Conservation (phyloP, 2,888 invertebrate genomes). For the Tenthredo distinguenda region DNA sequence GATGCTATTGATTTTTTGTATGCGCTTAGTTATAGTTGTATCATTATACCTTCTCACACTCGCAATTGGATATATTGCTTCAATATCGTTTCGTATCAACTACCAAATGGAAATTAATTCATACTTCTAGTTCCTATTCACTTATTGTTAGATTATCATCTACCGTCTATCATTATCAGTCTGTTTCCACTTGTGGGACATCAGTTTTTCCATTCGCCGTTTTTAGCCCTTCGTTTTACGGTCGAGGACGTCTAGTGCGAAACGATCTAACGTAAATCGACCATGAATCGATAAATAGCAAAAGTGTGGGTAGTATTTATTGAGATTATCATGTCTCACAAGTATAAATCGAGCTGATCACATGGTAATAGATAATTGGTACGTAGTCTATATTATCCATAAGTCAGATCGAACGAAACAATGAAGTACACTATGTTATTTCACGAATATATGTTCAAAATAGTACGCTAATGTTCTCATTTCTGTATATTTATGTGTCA, state of each 20-base stretch:
- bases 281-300: not conserved
- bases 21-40: not conserved
- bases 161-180: not conserved
- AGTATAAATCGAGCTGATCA: not conserved
- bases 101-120: constrained; percentile 16
- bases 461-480: not conserved
- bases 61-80: not conserved
- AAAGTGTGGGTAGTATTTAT: not conserved
- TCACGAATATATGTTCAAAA: not conserved
- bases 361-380: not conserved
- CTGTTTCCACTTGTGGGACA: not conserved
- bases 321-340: not conserved
- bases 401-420: not conserved
- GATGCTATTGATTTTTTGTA: not conserved
- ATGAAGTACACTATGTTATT: not conserved
- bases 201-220: not conserved
- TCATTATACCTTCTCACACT: not conserved
- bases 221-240: not conserved
- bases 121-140: not conserved
- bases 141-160: not conserved
- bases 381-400: not conserved
- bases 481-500: constrained; percentile 3
- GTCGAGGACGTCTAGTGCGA: not conserved
- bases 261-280: not conserved
- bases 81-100: not conserved